These are phyloP conservation scores for Drosophila aff. DNA, from an alignment of 1,140 invertebrate species.

Conservation along the genomic window DNA sequence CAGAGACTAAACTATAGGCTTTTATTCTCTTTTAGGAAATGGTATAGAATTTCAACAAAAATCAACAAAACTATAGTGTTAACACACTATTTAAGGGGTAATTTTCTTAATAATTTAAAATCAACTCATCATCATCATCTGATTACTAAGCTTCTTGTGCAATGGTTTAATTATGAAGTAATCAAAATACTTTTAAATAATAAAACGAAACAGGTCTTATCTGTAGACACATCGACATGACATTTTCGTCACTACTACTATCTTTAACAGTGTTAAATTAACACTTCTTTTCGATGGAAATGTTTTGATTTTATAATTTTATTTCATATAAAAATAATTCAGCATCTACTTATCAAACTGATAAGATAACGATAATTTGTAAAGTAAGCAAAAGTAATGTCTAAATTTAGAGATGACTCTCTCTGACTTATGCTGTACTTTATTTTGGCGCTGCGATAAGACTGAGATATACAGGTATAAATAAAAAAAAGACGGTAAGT, in stretches of 20 bases:
- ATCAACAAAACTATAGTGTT: neutral
- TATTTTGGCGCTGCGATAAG: constrained; percentile 9
- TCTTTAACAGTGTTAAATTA: neutral
- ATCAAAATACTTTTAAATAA: neutral
- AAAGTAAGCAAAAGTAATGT: constrained; percentile 6
- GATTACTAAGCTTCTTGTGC: neutral
- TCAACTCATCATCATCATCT: no score
- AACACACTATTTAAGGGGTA: neutral
- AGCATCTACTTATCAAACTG: constrained; percentile 8
- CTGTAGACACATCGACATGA: neutral
- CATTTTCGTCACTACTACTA: neutral
- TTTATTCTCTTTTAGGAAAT: neutral
- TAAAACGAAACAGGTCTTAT: neutral
- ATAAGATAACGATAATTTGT: constrained; percentile 28
- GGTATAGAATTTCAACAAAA: neutral
- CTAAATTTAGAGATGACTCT: constrained; percentile 25
- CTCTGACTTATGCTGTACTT: constrained; percentile 12
- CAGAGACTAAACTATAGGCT: neutral
- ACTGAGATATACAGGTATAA: constrained; percentile 6
- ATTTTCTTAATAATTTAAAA: neutral
- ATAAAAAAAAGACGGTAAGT: neutral
- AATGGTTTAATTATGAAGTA: neutral
- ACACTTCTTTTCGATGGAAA: neutral
- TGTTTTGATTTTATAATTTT: neutral
- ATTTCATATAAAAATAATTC: constrained; percentile 5